phyloP scores from a whole-genome alignment of 2,797 vertebrate genomes.

The Silurus aristotelis region DNA sequence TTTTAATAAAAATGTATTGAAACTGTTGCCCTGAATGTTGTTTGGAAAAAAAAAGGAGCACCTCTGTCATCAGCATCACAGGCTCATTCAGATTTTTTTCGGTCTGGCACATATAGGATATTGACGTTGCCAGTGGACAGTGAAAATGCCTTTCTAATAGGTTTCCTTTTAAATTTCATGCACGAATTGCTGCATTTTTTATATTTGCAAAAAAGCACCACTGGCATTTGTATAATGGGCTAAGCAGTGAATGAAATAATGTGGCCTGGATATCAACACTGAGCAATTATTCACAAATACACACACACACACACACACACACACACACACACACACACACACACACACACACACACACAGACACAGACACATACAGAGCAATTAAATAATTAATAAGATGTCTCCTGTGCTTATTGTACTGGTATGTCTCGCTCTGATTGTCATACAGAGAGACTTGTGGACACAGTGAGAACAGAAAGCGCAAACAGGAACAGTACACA shows the following conservation, averaged over 20 bases:
- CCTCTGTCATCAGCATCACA: not conserved
- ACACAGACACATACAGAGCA: constrained; percentile 31
- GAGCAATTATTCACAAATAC: not conserved
- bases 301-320: constrained; percentile 28
- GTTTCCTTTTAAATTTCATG: constrained; percentile 18
- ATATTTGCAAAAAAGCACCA: not conserved
- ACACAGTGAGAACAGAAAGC: not conserved
- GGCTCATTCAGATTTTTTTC: constrained; percentile 11
- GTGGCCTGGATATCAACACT: not conserved
- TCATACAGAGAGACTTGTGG: constrained; percentile 22
- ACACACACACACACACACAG: constrained; percentile 30
- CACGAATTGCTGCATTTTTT: not conserved
- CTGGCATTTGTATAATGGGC: not conserved
- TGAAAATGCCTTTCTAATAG: constrained; percentile 26
- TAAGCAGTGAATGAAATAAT: not conserved
- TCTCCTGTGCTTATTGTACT: constrained; percentile 32
- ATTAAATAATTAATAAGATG: constrained; percentile 49
- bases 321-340: constrained; percentile 28
- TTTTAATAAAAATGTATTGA: not conserved
- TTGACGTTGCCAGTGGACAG: constrained; percentile 12
- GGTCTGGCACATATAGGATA: not conserved
- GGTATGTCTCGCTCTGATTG: constrained; percentile 30
- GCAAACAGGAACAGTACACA: constrained; percentile 18
- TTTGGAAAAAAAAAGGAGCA: not conserved
- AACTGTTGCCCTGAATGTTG: not conserved